Percentiles rank a stretch among this genome's conserved stretches.
These are phyloP conservation scores for Sinocyclocheilus maitianheensis DNA, from an alignment of 2,113 vertebrate genomes.

Conservation along the genomic window DNA sequence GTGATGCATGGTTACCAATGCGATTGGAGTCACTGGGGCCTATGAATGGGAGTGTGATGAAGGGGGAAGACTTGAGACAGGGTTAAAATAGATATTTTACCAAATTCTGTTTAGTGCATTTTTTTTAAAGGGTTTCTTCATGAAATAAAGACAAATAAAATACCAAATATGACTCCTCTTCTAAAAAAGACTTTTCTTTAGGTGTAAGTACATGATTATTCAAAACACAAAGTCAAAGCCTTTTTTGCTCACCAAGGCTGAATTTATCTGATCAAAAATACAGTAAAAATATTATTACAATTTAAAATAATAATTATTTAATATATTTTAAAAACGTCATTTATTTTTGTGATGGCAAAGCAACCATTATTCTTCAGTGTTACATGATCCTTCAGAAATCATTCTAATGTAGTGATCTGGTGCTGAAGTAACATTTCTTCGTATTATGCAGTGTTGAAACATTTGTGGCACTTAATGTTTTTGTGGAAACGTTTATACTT, in stretches of 20 bases:
- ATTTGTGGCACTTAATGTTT: not conserved
- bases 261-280: not conserved
- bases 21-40: constrained; percentile 28
- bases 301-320: not conserved
- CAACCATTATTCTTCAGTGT: not conserved
- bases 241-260: not conserved
- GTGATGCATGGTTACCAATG: constrained; percentile 51
- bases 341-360: not conserved
- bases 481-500: not conserved
- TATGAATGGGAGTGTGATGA: not conserved
- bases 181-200: constrained; percentile 3
- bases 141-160: constrained; percentile 72
- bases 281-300: not conserved
- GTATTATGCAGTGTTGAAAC: not conserved
- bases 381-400: not conserved
- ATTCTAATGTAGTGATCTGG: not conserved
- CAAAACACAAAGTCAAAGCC: not conserved
- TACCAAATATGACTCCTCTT: constrained; percentile 19
- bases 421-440: not conserved
- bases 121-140: constrained; percentile 72
- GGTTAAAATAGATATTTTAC: constrained; percentile 23
- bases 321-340: not conserved
- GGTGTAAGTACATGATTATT: not conserved
- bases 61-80: constrained; percentile 12
- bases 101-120: constrained; percentile 39